Conservation (phyloP, 2,888 invertebrate genomes). For the Lepas anatifera region DNA sequence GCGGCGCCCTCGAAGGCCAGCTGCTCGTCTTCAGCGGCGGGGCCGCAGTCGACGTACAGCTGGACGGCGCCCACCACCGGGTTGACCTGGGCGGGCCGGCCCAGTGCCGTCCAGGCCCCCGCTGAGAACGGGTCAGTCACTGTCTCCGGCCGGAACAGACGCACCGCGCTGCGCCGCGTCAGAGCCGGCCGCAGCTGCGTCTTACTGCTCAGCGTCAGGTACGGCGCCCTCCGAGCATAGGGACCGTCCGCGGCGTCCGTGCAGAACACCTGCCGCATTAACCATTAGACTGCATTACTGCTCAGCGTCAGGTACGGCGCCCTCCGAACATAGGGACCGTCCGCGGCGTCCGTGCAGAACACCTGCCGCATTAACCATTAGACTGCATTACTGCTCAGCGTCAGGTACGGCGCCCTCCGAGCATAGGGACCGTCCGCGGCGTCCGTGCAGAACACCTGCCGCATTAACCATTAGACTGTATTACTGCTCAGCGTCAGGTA, state of each 20-base stretch:
- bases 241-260: slow-evolving; percentile 1
- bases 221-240: background rate
- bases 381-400: background rate
- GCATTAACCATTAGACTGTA: too few relatives aligned
- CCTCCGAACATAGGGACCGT: background rate
- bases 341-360: background rate
- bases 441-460: background rate
- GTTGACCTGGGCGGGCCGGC: background rate
- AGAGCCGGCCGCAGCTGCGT: background rate
- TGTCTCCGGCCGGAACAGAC: background rate
- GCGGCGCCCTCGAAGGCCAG: background rate
- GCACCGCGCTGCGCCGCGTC: background rate
- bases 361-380: too few relatives aligned
- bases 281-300: too few relatives aligned
- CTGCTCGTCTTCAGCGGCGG: background rate
- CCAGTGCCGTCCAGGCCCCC: background rate
- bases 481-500: background rate
- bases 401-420: background rate
- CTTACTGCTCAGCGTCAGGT: background rate
- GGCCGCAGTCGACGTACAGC: background rate
- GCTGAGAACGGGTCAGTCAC: background rate
- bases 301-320: background rate
- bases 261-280: background rate
- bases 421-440: background rate
- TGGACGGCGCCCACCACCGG: slow-evolving; percentile 2